Evolutionary conservation across 1,140 invertebrate species (phyloP).

Genomic region (Cryptotermes secundus): DNA sequence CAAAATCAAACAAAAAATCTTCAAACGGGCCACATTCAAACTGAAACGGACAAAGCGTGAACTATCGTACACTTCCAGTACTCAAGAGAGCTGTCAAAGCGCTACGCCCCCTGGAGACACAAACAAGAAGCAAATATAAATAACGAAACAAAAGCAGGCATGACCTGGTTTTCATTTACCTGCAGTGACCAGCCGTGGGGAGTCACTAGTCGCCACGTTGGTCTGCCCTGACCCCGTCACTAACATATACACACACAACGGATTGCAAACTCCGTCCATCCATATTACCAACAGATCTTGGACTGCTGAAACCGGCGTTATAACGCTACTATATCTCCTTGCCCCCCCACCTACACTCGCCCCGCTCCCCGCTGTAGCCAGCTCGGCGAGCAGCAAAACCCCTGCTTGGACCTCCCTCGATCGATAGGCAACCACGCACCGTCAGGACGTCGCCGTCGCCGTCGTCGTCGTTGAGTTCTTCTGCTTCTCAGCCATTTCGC

Average conservation of each 20-base stretch:
- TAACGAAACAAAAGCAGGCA: neutral
- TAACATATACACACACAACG: neutral
- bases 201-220: neutral
- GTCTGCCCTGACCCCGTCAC: neutral
- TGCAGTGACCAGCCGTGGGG: neutral
- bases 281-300: neutral
- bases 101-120: neutral
- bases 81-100: neutral
- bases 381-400: neutral
- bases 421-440: conserved; percentile 17
- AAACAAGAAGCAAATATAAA: neutral
- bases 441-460: neutral
- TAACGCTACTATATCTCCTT: neutral
- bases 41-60: no score
- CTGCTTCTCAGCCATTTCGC: neutral
- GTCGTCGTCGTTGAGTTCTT: neutral
- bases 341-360: neutral
- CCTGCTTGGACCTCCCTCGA: neutral
- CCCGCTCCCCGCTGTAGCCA: neutral
- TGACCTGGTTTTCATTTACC: conserved; percentile 10
- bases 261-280: neutral
- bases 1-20: no score
- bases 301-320: neutral
- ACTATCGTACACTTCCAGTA: no score
- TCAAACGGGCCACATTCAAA: no score